Percentiles rank a stretch among this genome's conserved stretches.
Evolutionary conservation across 2,888 invertebrate species (phyloP).

Genomic region (Chloroclystis v-ata): DNA sequence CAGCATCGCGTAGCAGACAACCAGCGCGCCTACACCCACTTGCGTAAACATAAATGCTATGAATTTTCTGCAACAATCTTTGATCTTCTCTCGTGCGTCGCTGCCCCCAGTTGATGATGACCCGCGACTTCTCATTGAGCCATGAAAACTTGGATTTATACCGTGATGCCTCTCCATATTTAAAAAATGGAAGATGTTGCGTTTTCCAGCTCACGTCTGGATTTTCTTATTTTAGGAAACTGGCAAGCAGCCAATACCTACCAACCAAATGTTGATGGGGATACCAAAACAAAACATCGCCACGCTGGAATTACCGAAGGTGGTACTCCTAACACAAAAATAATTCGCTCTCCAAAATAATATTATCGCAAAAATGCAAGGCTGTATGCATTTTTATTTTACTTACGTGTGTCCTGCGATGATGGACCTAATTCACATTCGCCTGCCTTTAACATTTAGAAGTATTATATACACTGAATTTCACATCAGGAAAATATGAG

Average conservation of each 20-base stretch:
- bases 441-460: no score
- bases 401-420: no score
- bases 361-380: no score
- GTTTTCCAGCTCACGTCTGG: conserved; percentile 33
- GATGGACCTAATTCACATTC: no score
- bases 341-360: no score
- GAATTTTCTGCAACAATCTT: conserved; percentile 90
- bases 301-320: background rate
- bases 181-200: conserved; percentile 25
- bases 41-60: conserved; percentile 96
- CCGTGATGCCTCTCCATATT: conserved; percentile 60
- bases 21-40: conserved; percentile 91
- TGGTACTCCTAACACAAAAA: no score
- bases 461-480: no score
- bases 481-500: no score
- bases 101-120: conserved; percentile 82
- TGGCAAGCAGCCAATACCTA: conserved; percentile 52
- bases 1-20: conserved; percentile 91
- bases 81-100: conserved; percentile 86
- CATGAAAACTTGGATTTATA: conserved; percentile 69
- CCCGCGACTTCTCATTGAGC: conserved; percentile 81
- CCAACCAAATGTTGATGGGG: conserved; percentile 37
- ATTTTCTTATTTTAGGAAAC: conserved; percentile 58
- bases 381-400: no score
- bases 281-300: conserved; percentile 47